Percentiles rank a stretch among this genome's conserved stretches.
phyloP scores from a whole-genome alignment of 1,140 invertebrate genomes.

The Scaptomyza pallida region DNA sequence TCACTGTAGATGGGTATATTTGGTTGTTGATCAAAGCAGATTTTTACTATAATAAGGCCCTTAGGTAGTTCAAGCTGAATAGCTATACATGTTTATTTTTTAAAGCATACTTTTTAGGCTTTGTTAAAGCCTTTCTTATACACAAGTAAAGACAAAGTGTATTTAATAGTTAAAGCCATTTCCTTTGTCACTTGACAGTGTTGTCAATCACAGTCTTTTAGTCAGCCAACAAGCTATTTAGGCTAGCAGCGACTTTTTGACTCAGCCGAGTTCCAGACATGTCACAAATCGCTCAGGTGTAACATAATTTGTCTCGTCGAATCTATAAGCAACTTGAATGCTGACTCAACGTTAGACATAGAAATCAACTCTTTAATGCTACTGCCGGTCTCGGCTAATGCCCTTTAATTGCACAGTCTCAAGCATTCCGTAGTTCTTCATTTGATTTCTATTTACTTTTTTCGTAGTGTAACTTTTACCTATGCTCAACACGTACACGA shows the following conservation, averaged over 20 bases:
- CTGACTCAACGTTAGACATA: no score
- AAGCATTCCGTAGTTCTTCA: constrained; percentile 4
- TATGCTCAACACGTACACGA: constrained; percentile 62
- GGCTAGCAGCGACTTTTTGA: constrained; percentile 22
- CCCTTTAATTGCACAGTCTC: constrained; percentile 58
- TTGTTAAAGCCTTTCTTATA: not conserved
- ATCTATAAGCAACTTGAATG: no score
- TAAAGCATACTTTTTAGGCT: constrained; percentile 5
- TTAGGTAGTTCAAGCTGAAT: no score
- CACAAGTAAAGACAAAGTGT: not conserved
- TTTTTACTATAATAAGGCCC: no score
- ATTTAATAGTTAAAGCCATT: not conserved
- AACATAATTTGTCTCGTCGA: constrained; percentile 77
- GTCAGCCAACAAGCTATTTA: constrained; percentile 28
- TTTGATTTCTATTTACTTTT: not conserved
- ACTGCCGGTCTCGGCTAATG: constrained; percentile 32
- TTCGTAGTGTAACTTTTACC: constrained; percentile 13
- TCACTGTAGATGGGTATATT: not conserved
- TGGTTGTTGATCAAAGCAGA: no score
- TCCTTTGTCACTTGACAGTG: not conserved
- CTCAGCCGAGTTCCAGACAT: constrained; percentile 60
- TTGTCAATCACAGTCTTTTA: constrained; percentile 51
- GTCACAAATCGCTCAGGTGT: constrained; percentile 69
- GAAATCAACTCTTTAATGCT: constrained; percentile 45
- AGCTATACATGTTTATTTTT: no score